Evolutionary conservation across 2,888 invertebrate species (phyloP), one percentile per base, ranked within the genome.

Genomic region (Lasioglossum leucozonium): DNA sequence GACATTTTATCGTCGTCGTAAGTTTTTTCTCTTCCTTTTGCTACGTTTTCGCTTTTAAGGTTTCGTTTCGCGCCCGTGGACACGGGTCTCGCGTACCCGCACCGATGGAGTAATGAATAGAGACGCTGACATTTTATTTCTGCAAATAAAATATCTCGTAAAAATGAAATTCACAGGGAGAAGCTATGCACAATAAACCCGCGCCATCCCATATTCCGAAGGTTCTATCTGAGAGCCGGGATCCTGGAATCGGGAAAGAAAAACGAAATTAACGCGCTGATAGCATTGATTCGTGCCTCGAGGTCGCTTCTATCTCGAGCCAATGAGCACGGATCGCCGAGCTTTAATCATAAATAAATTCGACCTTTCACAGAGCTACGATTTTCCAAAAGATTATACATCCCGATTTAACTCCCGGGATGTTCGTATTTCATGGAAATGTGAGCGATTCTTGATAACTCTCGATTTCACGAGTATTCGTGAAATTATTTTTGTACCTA

Each of bases 111-210:
- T 69, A 37, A 69, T 69, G 69, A 13, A 37, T 37, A 69, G 69
- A 69, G 37, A 69, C 40, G n/a, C 22, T n/a, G 37, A 40, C n/a
- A 5, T 69, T 69, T 69, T 37, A 67, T 67, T 67, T 4, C 37
- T 37, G 34, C n/a, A 10, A 69, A 69, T 69, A 40, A 69, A 69
- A 69, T 69, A 13, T 69, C 40, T n/a, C 69, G n/a, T 69, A 37
- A 69, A 40, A 37, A 69, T 69, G 40, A n/a, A 65, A 37, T 69
- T 65, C 65, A 34, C 69, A 40, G 34, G 34, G 0, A 18, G 10
- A 55, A n/a, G 58, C 30, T 26, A 62, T 30, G 13, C 30, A 62
- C 62, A n/a, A 30, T 62, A 62, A 30, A 62, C 30, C n/a, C 62
- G 30, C 2, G 6, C 16, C 5, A 16, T 30, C 16, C 16, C 16